Evolutionary conservation across 2,888 invertebrate genomes (phyloP), one percentile per base, ranked within the genome.

Genomic region (Serrognathus titanus): DNA sequence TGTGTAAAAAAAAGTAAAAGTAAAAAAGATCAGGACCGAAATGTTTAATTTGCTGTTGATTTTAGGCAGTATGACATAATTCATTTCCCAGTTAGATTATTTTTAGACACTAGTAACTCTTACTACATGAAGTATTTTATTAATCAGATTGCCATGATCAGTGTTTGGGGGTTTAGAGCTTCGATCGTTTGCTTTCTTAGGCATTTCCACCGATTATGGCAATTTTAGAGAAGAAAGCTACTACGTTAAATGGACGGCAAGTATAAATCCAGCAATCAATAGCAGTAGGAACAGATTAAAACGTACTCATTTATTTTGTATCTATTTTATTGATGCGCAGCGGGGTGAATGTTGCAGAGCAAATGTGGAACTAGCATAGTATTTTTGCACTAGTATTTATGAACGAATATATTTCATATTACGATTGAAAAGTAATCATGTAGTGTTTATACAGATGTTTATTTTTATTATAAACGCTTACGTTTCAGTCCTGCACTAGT

Each of bases 331-430:
- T 45, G 31, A 45, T 31, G 45, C 31, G 45, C 31, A 45, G 45
- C 24, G 24, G 49, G 16, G 38, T 49, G 49, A 49, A 37, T 20
- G 49, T 16, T 16, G 36, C 36, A 16, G 49, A 12, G 46, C 45
- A 43, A 13, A 13, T 36, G 43, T 43, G 52, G 20, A 68, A 69
- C 67, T 75, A 75, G 72, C 71, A 74, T 75, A 75, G 75, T 76
- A 76, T 76, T 76, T 76, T 76, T 76, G 75, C 76, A 76, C 76
- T 76, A 76, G 76, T 75, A 76, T 73, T 73, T 74, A 73, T 74
- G 73, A 70, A 71, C 70, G 67, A 70, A 65, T 66, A 69, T 70
- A 66, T 66, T 67, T 64, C 63, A 67, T 69, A 72, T 69, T 73
- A 74, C 75, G 73, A 73, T 74, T 73, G 72, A 3, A 16, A 69